These are phyloP conservation scores for Drosophila pallidifrons DNA, from an alignment of 1,140 invertebrate genomes.

Conservation along the genomic window DNA sequence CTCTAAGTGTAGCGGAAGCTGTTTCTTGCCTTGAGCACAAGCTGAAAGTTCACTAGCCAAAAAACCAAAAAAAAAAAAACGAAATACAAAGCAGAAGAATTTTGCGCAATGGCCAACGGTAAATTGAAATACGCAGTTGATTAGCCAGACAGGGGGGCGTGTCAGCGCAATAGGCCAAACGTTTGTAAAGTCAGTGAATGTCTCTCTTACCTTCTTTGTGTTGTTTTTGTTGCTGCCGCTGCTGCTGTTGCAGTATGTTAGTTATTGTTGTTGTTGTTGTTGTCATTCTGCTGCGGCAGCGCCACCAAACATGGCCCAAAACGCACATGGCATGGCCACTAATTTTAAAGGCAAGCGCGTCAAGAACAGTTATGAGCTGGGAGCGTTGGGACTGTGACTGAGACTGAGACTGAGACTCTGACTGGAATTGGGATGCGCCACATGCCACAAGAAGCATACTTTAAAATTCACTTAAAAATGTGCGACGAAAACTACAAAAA, in stretches of 20 bases:
- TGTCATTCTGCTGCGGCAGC: slow-evolving; percentile 58
- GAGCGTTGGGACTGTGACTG: slow-evolving; percentile 43
- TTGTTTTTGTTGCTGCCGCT: slow-evolving; percentile 12
- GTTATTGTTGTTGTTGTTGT: slow-evolving; percentile 41
- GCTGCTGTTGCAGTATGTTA: slow-evolving; percentile 10
- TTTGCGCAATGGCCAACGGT: slow-evolving; percentile 59
- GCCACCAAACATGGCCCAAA: slow-evolving; percentile 66
- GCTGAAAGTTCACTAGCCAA: slow-evolving; percentile 29
- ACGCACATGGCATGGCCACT: slow-evolving; percentile 70
- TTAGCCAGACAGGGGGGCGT: slow-evolving; percentile 59
- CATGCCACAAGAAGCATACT: slow-evolving; percentile 56
- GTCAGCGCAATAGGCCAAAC: background rate
- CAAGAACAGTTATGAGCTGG: slow-evolving; percentile 81
- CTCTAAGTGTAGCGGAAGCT: slow-evolving; percentile 22
- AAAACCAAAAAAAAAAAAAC: slow-evolving; percentile 12
- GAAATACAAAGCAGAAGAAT: background rate
- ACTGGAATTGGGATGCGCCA: slow-evolving; percentile 64
- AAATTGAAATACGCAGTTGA: slow-evolving; percentile 78
- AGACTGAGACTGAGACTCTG: background rate
- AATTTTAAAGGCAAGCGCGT: slow-evolving; percentile 79
- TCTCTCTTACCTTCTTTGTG: slow-evolving; percentile 1
- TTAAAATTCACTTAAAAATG: slow-evolving; percentile 71
- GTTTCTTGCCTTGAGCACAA: background rate
- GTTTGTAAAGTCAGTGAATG: slow-evolving; percentile 22
- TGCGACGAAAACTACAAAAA: slow-evolving; percentile 56